Base-by-base conservation (phyloP, 2,797 vertebrate genomes). In the Rhincodon typus region DNA sequence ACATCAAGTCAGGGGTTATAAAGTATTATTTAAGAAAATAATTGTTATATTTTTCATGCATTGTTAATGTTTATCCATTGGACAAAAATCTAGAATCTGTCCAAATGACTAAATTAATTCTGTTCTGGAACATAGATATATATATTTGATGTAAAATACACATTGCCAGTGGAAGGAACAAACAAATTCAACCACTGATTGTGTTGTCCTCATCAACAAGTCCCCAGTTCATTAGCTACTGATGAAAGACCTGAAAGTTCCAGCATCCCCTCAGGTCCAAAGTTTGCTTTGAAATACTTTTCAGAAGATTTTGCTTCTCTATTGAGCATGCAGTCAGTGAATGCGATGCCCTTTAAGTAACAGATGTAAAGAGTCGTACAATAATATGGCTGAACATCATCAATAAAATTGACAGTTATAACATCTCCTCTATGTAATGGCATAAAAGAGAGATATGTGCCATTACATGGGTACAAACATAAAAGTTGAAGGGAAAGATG, bases 1-100 rank as follows among this genome's bases (percentile, higher is more conserved):
- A n/a, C 7, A 94, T 67, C 90, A 95, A 57, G 46, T 95, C 30
- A 34, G 94, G 50, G 94, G 15, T 95, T 95, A 95, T 70, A 72
- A 95, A 57, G 30, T 94, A 42, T 53, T 95, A 94, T 74, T 94
- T 74, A 77, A 95, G 94, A 95, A 95, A 95, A 95, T 95, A 95
- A 53, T 70, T n/a, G 27, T 72, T 72, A 67, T 94, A 53, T 95
- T 95, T 77, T 46, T 95, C 67, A 95, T 95, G 94, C 94, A 8
- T 50, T n/a, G 94, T 77, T 74, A 77, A 12, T 77, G 42, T 91
- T 91, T 66, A 95, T 21, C 69, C 30, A 46, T 94, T 42, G 10
- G 90, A 77, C 94, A 72, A 72, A 72, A 95, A 95, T 77, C 42
- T 77, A 95, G 70, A 95, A 74, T 77, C 27, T 77, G 72, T 57